Conservation (phyloP, 2,888 invertebrate genomes). For the Chrysotoxum bicinctum region DNA sequence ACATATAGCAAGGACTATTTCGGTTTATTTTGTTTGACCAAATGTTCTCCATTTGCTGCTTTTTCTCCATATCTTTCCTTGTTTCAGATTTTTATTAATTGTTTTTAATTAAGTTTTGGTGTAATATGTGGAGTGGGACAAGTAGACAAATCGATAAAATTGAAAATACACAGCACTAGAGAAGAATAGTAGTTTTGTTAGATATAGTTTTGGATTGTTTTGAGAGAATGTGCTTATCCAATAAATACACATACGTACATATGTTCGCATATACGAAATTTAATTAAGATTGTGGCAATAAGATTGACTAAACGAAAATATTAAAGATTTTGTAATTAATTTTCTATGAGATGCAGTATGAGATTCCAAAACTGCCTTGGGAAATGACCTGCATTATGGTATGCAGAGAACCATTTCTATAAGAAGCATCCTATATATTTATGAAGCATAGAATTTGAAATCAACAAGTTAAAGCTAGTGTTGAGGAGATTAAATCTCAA, state of each 20-base stretch:
- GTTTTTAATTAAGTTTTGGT: neutral
- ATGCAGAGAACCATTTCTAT: neutral
- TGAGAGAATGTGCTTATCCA: neutral
- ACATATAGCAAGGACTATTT: neutral
- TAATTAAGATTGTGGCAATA: slow-evolving; percentile 52
- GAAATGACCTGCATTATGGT: neutral
- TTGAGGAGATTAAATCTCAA: no score
- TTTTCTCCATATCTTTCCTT: slow-evolving; percentile 19
- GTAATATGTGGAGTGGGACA: slow-evolving; percentile 8
- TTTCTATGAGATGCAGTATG: slow-evolving; percentile 7
- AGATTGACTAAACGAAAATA: neutral
- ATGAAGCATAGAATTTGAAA: neutral
- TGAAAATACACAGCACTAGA: slow-evolving; percentile 28
- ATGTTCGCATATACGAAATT: slow-evolving; percentile 34
- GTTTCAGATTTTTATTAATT: slow-evolving; percentile 13
- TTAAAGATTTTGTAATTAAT: neutral
- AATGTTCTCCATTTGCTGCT: neutral
- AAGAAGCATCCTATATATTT: neutral
- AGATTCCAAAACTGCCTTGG: neutral
- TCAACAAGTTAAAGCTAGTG: slow-evolving; percentile 9
- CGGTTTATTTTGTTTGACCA: neutral
- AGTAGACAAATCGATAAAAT: slow-evolving; percentile 11
- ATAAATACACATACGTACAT: neutral
- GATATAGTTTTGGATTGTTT: slow-evolving; percentile 9
- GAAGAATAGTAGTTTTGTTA: neutral